Conservation (phyloP, 2,797 vertebrate species). For the Iguana delicatissima region DNA sequence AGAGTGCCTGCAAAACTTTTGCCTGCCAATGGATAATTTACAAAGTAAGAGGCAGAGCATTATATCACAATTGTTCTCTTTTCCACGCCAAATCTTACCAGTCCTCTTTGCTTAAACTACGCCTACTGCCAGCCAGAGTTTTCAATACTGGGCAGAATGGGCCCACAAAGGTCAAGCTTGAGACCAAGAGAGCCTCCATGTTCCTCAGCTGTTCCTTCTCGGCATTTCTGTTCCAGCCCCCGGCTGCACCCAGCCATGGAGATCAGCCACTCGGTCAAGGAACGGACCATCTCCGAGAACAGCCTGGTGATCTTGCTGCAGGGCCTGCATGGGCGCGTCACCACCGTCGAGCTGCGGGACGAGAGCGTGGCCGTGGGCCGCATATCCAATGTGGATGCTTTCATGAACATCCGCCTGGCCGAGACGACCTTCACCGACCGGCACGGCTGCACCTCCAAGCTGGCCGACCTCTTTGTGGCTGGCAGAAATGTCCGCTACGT, state of each 20-base stretch:
- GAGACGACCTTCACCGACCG: constrained; percentile 87
- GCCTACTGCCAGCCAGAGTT: too few species aligned
- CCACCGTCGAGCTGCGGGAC: constrained; percentile 93
- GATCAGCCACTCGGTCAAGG: constrained; percentile 88
- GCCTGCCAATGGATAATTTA: too few species aligned
- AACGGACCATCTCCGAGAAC: constrained; percentile 94
- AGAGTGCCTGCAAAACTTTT: too few species aligned
- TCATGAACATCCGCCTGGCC: constrained; percentile 93
- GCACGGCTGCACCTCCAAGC: constrained; percentile 73
- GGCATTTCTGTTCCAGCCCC: neutral
- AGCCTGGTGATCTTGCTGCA: constrained; percentile 94
- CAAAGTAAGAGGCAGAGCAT: too few species aligned
- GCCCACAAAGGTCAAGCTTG: too few species aligned
- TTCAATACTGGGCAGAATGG: too few species aligned
- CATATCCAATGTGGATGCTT: constrained; percentile 92
- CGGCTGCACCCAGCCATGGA: constrained; percentile 67
- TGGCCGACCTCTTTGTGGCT: constrained; percentile 91
- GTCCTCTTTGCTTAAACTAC: too few species aligned
- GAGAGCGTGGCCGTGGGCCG: constrained; percentile 89
- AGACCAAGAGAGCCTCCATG: too few species aligned
- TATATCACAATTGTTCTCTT: too few species aligned
- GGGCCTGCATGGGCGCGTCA: constrained; percentile 88
- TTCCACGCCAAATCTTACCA: too few species aligned
- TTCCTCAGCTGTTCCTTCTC: neutral
- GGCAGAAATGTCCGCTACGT: constrained; percentile 94